phyloP scores from a whole-genome alignment of 2,797 vertebrate species.

The Alauda arvensis region DNA sequence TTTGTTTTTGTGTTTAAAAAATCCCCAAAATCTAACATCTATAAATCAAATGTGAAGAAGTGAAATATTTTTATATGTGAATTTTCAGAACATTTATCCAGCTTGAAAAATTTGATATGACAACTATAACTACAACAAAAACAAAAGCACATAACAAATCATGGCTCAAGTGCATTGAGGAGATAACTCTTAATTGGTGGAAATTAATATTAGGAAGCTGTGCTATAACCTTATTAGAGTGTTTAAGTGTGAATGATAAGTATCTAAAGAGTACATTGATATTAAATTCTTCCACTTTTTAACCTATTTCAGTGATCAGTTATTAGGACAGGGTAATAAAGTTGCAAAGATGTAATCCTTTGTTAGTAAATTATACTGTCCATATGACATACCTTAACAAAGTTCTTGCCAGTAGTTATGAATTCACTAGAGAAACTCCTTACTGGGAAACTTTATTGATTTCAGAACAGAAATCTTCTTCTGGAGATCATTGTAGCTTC shows the following conservation, averaged over 20 bases:
- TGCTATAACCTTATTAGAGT: neutral
- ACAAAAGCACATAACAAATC: constrained; percentile 19
- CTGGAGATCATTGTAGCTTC: neutral
- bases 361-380: constrained; percentile 9
- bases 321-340: constrained; percentile 29
- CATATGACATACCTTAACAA: neutral
- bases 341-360: constrained; percentile 6
- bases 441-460: neutral
- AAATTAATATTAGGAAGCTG: constrained; percentile 21
- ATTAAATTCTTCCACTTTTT: constrained; percentile 10
- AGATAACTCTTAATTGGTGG: neutral
- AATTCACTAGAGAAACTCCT: neutral
- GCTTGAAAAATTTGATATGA: neutral
- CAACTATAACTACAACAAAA: neutral
- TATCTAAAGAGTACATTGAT: constrained; percentile 1
- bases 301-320: constrained; percentile 11
- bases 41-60: neutral
- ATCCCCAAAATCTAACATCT: neutral
- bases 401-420: neutral
- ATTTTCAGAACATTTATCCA: neutral
- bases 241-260: neutral
- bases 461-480: neutral
- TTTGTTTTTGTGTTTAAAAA: neutral
- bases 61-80: neutral
- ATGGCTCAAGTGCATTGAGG: neutral